Conservation (phyloP, 1,140 invertebrate species). For the Venustaconcha ellipsiformis region DNA sequence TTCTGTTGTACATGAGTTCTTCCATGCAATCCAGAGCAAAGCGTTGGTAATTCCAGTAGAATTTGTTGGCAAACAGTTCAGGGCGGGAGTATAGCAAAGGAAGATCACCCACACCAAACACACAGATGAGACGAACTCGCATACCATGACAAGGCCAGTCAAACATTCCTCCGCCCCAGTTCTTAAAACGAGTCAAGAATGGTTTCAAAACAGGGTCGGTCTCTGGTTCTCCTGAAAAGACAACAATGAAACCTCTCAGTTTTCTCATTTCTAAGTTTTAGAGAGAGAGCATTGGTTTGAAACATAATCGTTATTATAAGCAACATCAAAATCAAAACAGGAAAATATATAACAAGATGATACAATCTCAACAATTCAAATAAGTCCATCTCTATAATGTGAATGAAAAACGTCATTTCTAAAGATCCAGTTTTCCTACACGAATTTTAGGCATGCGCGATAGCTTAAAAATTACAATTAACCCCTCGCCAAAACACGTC, state of each 20-base stretch:
- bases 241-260: not conserved
- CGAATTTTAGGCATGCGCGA: no score
- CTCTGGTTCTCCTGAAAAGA: slow-evolving; percentile 7
- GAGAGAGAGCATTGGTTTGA: no score
- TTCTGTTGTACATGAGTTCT: slow-evolving; percentile 25
- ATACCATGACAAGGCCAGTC: slow-evolving; percentile 41
- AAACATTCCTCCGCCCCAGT: slow-evolving; percentile 41
- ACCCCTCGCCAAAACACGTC: no score
- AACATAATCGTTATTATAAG: no score
- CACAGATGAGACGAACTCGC: slow-evolving; percentile 53
- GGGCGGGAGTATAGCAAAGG: slow-evolving; percentile 38
- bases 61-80: slow-evolving; percentile 65
- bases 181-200: slow-evolving; percentile 13
- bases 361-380: no score
- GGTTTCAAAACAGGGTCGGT: slow-evolving; percentile 8
- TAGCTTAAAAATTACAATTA: no score
- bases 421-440: no score
- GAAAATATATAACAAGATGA: no score
- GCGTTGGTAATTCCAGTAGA: slow-evolving; percentile 57
- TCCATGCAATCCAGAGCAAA: slow-evolving; percentile 57
- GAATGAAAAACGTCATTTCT: no score
- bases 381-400: no score
- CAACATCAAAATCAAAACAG: no score
- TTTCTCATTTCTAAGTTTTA: no score
- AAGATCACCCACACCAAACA: slow-evolving; percentile 60